These are phyloP conservation scores for Tetranychus piercei DNA, from an alignment of 2,888 invertebrate species.

Conservation along the genomic window DNA sequence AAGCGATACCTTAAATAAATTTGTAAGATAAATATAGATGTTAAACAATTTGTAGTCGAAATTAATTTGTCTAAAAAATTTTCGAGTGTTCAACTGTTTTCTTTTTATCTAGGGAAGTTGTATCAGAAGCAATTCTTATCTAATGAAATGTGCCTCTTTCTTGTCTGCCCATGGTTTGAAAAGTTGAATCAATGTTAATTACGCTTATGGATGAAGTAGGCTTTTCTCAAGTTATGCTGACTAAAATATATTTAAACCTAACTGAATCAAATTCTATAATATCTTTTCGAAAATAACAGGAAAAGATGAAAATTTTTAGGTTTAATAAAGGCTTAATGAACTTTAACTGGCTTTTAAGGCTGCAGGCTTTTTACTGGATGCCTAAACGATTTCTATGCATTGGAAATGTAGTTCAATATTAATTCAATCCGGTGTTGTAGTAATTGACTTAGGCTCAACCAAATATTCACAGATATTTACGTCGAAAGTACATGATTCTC, in stretches of 20 bases:
- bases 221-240: too few species aligned
- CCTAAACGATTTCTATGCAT: too few species aligned
- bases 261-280: too few species aligned
- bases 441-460: neutral
- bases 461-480: conserved; percentile 1
- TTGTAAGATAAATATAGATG: conserved; percentile 1
- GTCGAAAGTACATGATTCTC: neutral
- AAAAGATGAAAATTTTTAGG: too few species aligned
- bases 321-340: too few species aligned
- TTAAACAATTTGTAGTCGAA: conserved; percentile 8
- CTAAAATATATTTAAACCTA: too few species aligned
- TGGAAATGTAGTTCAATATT: too few species aligned
- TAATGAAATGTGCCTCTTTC: neutral
- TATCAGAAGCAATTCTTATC: conserved; percentile 7
- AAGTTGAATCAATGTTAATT: neutral
- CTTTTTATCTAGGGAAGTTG: neutral
- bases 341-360: too few species aligned
- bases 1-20: neutral
- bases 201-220: too few species aligned
- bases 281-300: too few species aligned
- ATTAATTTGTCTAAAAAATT: neutral
- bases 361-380: too few species aligned
- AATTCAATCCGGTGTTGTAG: neutral
- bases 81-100: conserved; percentile 9
- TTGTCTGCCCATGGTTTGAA: neutral